Percentiles rank a stretch among this genome's conserved stretches.
Conservation (phyloP, 1,140 invertebrate genomes). For the Sesamia nonagrioides region DNA sequence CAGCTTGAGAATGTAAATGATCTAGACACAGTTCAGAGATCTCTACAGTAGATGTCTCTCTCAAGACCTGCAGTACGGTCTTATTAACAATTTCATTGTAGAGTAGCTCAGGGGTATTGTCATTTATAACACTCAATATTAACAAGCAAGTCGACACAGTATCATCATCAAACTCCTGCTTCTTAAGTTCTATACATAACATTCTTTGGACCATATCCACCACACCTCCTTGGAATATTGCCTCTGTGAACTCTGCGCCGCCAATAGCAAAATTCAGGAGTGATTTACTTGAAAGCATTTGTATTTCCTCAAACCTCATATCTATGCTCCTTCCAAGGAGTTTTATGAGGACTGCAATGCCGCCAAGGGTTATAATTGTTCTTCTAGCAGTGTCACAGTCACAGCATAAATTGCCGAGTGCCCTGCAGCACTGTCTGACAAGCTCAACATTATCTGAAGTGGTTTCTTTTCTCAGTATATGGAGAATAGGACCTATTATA, state of each 20-base stretch:
- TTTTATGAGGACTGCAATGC: slow-evolving; percentile 87
- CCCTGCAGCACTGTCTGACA: slow-evolving; percentile 92
- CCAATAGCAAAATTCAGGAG: slow-evolving; percentile 94
- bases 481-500: slow-evolving; percentile 88
- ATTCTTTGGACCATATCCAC: slow-evolving; percentile 88
- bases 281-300: slow-evolving; percentile 87
- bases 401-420: slow-evolving; percentile 95
- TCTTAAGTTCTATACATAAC: slow-evolving; percentile 75
- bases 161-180: slow-evolving; percentile 78
- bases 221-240: slow-evolving; percentile 90
- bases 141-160: slow-evolving; percentile 90
- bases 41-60: slow-evolving; percentile 89
- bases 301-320: slow-evolving; percentile 72
- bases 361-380: slow-evolving; percentile 89
- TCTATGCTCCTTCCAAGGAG: slow-evolving; percentile 76
- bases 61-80: slow-evolving; percentile 89
- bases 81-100: slow-evolving; percentile 88
- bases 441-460: slow-evolving; percentile 86
- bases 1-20: slow-evolving; percentile 91
- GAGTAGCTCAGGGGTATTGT: slow-evolving; percentile 89
- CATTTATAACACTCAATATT: slow-evolving; percentile 92
- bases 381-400: slow-evolving; percentile 93
- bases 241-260: slow-evolving; percentile 90
- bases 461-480: slow-evolving; percentile 82
- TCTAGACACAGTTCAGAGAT: slow-evolving; percentile 93